phyloP scores from a whole-genome alignment of 1,140 invertebrate genomes.

The Ephestia elutella region DNA sequence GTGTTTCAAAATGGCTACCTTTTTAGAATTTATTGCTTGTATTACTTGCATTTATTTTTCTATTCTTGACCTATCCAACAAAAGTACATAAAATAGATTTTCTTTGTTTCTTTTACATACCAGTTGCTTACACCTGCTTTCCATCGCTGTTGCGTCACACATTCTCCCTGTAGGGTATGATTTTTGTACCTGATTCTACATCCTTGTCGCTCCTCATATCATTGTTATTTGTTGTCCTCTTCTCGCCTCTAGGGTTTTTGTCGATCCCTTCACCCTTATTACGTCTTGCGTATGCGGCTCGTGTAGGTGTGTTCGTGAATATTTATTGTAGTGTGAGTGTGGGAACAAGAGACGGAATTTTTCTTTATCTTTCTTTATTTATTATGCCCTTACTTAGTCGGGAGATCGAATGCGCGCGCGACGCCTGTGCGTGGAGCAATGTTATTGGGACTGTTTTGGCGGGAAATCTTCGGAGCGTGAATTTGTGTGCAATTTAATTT shows the following conservation, averaged over 20 bases:
- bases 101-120: constrained; percentile 52
- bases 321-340: constrained; percentile 32
- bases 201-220: constrained; percentile 29
- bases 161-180: constrained; percentile 50
- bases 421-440: constrained; percentile 27
- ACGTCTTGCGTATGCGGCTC: constrained; percentile 38
- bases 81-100: constrained; percentile 46
- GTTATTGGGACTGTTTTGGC: constrained; percentile 45
- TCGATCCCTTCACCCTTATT: constrained; percentile 61
- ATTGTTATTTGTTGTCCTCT: constrained; percentile 30
- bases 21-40: not conserved
- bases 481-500: constrained; percentile 25
- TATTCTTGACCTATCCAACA: constrained; percentile 52
- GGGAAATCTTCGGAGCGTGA: constrained; percentile 35
- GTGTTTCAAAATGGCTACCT: no score
- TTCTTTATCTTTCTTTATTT: constrained; percentile 32
- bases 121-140: constrained; percentile 62
- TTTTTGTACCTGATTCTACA: constrained; percentile 39
- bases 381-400: constrained; percentile 40
- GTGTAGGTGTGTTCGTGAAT: constrained; percentile 46
- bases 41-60: not conserved
- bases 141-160: constrained; percentile 53
- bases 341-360: constrained; percentile 31
- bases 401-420: constrained; percentile 41
- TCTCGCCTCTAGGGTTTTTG: constrained; percentile 54